Percentiles rank a stretch among this genome's conserved stretches.
phyloP scores from a whole-genome alignment of 2,113 vertebrate species.

The Phylloscopus whistleri region DNA sequence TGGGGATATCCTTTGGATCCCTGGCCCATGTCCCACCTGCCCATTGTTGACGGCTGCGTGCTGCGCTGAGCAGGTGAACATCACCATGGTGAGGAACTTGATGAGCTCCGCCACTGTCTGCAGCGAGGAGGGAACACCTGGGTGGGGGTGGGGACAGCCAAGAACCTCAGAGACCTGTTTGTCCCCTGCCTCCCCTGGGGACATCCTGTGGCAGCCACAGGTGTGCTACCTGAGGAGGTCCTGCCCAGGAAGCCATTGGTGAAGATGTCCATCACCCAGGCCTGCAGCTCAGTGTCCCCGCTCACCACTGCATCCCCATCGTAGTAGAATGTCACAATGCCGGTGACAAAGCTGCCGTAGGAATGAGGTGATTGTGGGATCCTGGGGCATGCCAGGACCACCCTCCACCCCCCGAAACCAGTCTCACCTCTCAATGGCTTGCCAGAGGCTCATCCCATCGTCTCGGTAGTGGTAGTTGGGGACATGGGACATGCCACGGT shows the following conservation, averaged over 20 bases:
- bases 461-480: neutral
- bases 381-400: neutral
- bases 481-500: neutral
- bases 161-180: neutral
- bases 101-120: neutral
- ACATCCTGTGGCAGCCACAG: neutral
- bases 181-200: neutral
- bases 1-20: neutral
- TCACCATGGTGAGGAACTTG: constrained; percentile 3
- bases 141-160: neutral
- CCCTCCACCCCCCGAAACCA: neutral
- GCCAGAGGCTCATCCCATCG: neutral
- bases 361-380: neutral
- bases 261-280: constrained; percentile 16
- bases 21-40: neutral
- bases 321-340: neutral
- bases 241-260: neutral
- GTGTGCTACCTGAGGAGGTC: neutral
- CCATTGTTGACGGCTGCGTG: neutral
- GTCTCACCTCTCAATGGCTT: neutral
- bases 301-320: neutral
- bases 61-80: neutral
- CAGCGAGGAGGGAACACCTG: neutral
- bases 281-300: neutral
- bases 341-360: neutral